Evolutionary conservation across 92 coral and sea anemone genomes (phyloP).

Genomic region (Epizoanthus ramosus): DNA sequence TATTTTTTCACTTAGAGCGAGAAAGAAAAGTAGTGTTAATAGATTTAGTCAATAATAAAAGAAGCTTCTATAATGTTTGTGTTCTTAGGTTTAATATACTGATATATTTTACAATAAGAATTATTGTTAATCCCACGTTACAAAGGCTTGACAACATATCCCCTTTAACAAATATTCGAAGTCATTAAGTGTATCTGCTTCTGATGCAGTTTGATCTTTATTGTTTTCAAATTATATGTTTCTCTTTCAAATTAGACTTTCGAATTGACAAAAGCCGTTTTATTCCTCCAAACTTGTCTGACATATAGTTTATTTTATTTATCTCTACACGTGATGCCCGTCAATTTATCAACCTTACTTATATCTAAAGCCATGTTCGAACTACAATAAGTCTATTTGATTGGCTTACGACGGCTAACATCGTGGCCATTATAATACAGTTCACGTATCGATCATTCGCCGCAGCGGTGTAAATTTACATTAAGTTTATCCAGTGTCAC

Average conservation of each 20-base stretch:
- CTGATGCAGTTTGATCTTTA: neutral
- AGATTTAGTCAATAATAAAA: neutral
- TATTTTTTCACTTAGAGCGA: neutral
- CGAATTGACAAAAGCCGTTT: slow-evolving; percentile 3
- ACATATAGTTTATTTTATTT: neutral
- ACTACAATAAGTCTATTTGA: slow-evolving; percentile 25
- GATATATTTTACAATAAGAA: slow-evolving; percentile 7
- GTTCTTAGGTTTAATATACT: slow-evolving; percentile 24
- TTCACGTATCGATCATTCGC: neutral
- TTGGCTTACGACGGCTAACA: neutral
- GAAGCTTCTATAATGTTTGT: neutral
- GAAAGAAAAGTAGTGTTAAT: slow-evolving; percentile 1
- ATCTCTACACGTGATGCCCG: neutral
- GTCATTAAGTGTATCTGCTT: neutral
- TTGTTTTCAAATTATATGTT: slow-evolving; percentile 4
- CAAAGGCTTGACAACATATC: slow-evolving; percentile 26
- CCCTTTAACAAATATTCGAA: slow-evolving; percentile 18
- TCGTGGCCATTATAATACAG: neutral
- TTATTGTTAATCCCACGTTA: slow-evolving; percentile 27
- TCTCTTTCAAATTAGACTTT: neutral
- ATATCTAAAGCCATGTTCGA: neutral
- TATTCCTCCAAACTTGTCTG: neutral
- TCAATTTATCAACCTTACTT: slow-evolving; percentile 1
- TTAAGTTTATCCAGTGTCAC: no score
- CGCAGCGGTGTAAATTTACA: no score